phyloP scores from a whole-genome alignment of 2,797 vertebrate genomes.

The Triplophysa yarkandensis region DNA sequence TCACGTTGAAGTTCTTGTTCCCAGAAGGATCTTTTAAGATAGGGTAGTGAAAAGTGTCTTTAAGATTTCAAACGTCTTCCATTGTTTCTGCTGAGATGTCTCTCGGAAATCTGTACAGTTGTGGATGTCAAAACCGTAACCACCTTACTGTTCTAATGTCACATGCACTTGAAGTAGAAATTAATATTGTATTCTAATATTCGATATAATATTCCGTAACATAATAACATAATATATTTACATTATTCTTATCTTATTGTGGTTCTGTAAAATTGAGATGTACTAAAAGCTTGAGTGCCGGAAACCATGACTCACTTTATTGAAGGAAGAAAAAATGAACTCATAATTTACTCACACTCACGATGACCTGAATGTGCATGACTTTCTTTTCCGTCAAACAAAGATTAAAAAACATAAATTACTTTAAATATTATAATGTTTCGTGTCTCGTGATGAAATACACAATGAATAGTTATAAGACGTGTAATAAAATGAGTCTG shows the following conservation, averaged over 20 bases:
- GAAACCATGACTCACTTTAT: not conserved
- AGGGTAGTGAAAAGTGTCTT: not conserved
- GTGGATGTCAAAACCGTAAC: not conserved
- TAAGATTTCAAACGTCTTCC: not conserved
- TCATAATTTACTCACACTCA: too few species aligned
- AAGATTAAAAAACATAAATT: too few species aligned
- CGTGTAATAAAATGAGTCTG: too few species aligned
- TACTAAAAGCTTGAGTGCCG: not conserved
- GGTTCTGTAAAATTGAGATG: not conserved
- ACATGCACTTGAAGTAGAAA: not conserved
- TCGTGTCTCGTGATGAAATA: too few species aligned
- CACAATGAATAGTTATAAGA: too few species aligned
- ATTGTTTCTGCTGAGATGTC: not conserved
- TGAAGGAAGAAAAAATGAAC: too few species aligned
- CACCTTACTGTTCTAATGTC: not conserved
- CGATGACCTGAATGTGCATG: too few species aligned
- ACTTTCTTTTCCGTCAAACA: too few species aligned
- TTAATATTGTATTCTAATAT: not conserved
- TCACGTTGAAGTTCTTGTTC: constrained; percentile 8
- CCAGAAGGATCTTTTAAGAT: not conserved
- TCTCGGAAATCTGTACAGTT: not conserved
- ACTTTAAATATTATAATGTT: too few species aligned
- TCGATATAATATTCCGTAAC: too few species aligned
- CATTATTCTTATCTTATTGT: too few species aligned
- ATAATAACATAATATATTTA: too few species aligned